Conservation (phyloP, 2,888 invertebrate genomes). For the Hydropsyche betteni region DNA sequence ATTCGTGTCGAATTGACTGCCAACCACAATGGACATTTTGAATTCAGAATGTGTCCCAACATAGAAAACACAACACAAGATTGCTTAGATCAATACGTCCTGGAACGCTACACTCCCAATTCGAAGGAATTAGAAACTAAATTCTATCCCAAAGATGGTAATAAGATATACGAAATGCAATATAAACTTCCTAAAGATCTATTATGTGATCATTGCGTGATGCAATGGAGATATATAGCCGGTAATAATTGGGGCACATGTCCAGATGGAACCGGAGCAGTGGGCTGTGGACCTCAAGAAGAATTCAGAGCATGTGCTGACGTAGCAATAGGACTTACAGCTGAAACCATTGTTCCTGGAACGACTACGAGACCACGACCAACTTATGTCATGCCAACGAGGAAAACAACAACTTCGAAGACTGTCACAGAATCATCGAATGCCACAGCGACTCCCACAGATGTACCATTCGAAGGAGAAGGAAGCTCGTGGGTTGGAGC, state of each 20-base stretch:
- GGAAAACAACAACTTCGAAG: conserved; percentile 61
- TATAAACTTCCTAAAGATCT: conserved; percentile 71
- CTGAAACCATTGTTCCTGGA: conserved; percentile 60
- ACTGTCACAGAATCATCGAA: conserved; percentile 58
- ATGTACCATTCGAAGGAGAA: conserved; percentile 53
- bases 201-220: conserved; percentile 81
- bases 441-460: conserved; percentile 55
- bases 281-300: conserved; percentile 90
- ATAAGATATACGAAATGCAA: conserved; percentile 80
- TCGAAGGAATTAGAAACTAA: conserved; percentile 64
- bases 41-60: conserved; percentile 83
- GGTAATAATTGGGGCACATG: conserved; percentile 87
- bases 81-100: conserved; percentile 78
- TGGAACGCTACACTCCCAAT: conserved; percentile 63
- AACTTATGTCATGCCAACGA: conserved; percentile 61
- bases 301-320: conserved; percentile 89
- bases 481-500: conserved; percentile 66
- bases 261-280: conserved; percentile 76
- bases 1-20: conserved; percentile 88
- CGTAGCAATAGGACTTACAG: conserved; percentile 72
- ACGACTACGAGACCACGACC: conserved; percentile 63
- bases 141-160: conserved; percentile 81
- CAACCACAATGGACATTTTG: conserved; percentile 86
- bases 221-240: conserved; percentile 90
- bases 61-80: conserved; percentile 75